phyloP scores from a whole-genome alignment of 1,140 invertebrate genomes.

The Protaetia brevitarsis region DNA sequence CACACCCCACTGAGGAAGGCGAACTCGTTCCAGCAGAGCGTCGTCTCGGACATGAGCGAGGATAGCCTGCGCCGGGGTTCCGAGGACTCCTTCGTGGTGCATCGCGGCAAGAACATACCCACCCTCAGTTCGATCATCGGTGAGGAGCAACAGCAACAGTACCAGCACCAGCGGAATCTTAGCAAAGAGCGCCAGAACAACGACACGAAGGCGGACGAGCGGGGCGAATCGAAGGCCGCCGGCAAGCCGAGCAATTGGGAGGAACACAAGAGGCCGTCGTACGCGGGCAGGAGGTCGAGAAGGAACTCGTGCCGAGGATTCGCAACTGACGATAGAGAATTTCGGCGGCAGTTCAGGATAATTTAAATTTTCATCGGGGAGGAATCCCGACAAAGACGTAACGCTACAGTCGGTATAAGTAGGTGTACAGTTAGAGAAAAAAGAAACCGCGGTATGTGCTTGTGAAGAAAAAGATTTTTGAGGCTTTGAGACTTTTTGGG shows the following conservation, averaged over 20 bases:
- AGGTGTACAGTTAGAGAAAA: too few species aligned
- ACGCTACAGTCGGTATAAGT: conserved; percentile 40
- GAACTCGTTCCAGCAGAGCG: conserved; percentile 45
- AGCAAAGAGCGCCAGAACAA: conserved; percentile 61
- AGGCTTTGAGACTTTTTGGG: too few species aligned
- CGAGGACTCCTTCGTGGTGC: conserved; percentile 71
- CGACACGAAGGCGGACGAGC: conserved; percentile 63
- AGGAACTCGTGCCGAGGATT: conserved; percentile 84
- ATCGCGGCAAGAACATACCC: conserved; percentile 71
- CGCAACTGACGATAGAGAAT: conserved; percentile 86
- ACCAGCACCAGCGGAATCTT: conserved; percentile 51
- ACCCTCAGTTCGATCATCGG: conserved; percentile 66
- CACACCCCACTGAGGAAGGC: conserved; percentile 44
- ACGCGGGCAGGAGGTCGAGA: conserved; percentile 76
- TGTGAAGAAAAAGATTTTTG: too few species aligned
- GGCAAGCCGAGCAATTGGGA: conserved; percentile 83
- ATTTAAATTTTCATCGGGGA: conserved; percentile 63
- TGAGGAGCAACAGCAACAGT: conserved; percentile 49
- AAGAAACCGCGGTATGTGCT: too few species aligned
- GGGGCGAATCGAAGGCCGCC: conserved; percentile 63
- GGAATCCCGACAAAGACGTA: conserved; percentile 74
- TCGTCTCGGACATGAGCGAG: conserved; percentile 47
- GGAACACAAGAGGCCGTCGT: conserved; percentile 66
- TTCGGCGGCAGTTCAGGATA: conserved; percentile 85
- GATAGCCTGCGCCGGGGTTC: conserved; percentile 45